A percentile compares a stretch with the other conserved stretches of the same genome.
Evolutionary conservation across 2,888 invertebrate species (phyloP).

Genomic region (Caenorhabditis panamensis): DNA sequence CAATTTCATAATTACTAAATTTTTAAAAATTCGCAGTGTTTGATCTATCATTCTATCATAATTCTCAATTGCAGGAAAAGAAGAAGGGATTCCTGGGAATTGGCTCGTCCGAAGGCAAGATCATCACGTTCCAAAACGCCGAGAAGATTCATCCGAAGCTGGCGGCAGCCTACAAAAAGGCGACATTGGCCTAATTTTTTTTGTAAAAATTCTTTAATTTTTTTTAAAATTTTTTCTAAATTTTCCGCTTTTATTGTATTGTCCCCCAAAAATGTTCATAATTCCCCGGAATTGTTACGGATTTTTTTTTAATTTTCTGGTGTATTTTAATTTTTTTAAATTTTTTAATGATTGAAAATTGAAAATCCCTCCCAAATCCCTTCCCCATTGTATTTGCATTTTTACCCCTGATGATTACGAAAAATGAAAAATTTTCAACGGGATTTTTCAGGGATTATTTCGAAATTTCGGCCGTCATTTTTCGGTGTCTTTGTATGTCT

Average conservation of each 20-base stretch:
- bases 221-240: not conserved
- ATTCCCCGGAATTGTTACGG: slow-evolving; percentile 37
- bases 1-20: not conserved
- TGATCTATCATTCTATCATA: not conserved
- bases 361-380: not conserved
- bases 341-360: slow-evolving; percentile 15
- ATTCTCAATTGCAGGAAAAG: slow-evolving; percentile 64
- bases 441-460: not conserved
- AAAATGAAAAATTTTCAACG: slow-evolving; percentile 12
- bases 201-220: not conserved
- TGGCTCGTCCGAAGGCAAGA: slow-evolving; percentile 75
- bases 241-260: not conserved
- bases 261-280: slow-evolving; percentile 22
- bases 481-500: slow-evolving; percentile 28
- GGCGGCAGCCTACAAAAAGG: slow-evolving; percentile 60
- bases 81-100: slow-evolving; percentile 79
- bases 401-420: slow-evolving; percentile 3
- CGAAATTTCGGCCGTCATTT: slow-evolving; percentile 24
- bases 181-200: slow-evolving; percentile 40
- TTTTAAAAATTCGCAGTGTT: not conserved
- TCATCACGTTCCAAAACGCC: slow-evolving; percentile 72
- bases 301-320: slow-evolving; percentile 11
- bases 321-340: no score
- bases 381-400: slow-evolving; percentile 19
- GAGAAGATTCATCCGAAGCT: slow-evolving; percentile 64